Percentiles rank a stretch among this genome's conserved stretches.
Evolutionary conservation across 2,797 vertebrate species (phyloP).

Genomic region (Acrossocheilus fasciatus): DNA sequence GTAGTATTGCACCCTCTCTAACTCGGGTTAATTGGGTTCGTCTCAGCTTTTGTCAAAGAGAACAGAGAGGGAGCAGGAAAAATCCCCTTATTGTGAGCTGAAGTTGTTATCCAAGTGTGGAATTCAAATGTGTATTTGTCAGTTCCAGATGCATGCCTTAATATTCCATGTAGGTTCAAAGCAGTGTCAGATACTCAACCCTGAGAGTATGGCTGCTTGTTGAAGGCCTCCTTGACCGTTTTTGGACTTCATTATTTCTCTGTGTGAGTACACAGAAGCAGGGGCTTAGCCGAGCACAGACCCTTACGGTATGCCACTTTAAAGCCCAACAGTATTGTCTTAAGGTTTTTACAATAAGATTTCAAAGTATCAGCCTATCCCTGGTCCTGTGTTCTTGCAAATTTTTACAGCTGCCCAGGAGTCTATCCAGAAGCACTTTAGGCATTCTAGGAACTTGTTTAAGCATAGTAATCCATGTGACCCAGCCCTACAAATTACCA

Average conservation of each 20-base stretch:
- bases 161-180: slow-evolving; percentile 48
- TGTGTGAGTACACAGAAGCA: slow-evolving; percentile 52
- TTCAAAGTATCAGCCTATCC: slow-evolving; percentile 12
- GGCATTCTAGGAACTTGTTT: neutral
- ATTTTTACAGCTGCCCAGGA: neutral
- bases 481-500: slow-evolving; percentile 8
- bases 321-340: slow-evolving; percentile 60
- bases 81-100: slow-evolving; percentile 66
- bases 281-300: slow-evolving; percentile 39
- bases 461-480: neutral
- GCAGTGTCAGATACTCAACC: slow-evolving; percentile 37
- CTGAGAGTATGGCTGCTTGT: slow-evolving; percentile 35
- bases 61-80: slow-evolving; percentile 57
- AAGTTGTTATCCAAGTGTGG: slow-evolving; percentile 67
- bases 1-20: slow-evolving; percentile 74
- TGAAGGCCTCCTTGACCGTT: slow-evolving; percentile 54
- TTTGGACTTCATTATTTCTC: slow-evolving; percentile 62
- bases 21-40: slow-evolving; percentile 82
- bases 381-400: neutral
- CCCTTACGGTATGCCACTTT: slow-evolving; percentile 60
- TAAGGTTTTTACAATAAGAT: slow-evolving; percentile 56
- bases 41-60: slow-evolving; percentile 74
- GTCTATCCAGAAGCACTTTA: neutral
- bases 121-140: slow-evolving; percentile 63
- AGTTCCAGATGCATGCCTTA: slow-evolving; percentile 52